A percentile compares a stretch with the other conserved stretches of the same genome.
Evolutionary conservation across 1,140 invertebrate species (phyloP).

Genomic region (Orius insidiosus): DNA sequence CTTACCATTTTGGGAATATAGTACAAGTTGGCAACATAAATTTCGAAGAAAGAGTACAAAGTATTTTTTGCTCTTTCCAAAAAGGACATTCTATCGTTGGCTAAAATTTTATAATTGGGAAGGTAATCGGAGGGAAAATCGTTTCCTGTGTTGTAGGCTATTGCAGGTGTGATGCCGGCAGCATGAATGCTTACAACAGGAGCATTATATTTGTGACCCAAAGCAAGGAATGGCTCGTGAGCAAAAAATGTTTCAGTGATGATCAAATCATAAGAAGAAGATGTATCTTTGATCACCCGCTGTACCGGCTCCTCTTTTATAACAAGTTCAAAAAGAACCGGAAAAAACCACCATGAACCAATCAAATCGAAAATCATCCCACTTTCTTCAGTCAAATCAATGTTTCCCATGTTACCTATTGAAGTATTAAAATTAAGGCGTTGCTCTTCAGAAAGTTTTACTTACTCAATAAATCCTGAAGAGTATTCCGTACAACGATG

Average conservation of each 20-base stretch:
- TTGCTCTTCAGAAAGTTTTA: too few relatives aligned
- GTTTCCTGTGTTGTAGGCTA: not conserved
- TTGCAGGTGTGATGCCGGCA: not conserved
- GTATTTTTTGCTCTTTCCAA: slow-evolving; percentile 33
- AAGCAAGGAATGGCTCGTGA: slow-evolving; percentile 22
- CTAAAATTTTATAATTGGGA: slow-evolving; percentile 30
- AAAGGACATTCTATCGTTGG: slow-evolving; percentile 33
- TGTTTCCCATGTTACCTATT: too few relatives aligned
- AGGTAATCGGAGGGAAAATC: slow-evolving; percentile 26
- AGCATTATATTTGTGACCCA: slow-evolving; percentile 23
- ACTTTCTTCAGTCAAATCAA: too few relatives aligned
- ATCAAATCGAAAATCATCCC: too few relatives aligned
- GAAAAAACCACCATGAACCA: too few relatives aligned
- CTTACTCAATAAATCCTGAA: slow-evolving; percentile 14
- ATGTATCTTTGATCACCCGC: not conserved
- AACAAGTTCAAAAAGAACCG: too few relatives aligned
- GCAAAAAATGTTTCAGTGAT: slow-evolving; percentile 23
- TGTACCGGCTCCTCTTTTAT: too few relatives aligned
- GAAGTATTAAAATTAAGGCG: too few relatives aligned
- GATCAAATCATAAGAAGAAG: slow-evolving; percentile 21
- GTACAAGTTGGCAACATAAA: not conserved
- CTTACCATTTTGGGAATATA: slow-evolving; percentile 12
- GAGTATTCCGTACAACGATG: slow-evolving; percentile 9
- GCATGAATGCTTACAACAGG: slow-evolving; percentile 17
- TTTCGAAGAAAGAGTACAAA: not conserved